Base-by-base conservation (phyloP, 64 coral and sea anemone species). In the Orbicella faveolata region DNA sequence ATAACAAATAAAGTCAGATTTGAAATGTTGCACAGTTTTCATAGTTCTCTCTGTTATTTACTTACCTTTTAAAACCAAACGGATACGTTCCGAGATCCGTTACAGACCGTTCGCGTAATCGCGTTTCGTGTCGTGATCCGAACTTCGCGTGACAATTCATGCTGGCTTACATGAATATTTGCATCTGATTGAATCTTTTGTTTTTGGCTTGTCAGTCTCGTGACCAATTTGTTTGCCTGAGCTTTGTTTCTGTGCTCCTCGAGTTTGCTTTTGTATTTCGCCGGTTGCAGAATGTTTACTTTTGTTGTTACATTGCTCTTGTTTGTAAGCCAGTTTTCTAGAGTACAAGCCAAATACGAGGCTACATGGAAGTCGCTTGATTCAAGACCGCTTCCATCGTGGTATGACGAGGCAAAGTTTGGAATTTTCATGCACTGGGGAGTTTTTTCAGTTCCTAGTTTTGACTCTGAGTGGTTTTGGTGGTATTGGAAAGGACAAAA, bases 371-470 rank as follows among this genome's bases (percentile, higher is more conserved):
- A 86, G 25, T 94, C 93, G 3, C 83, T 94, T 12, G 93, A 94
- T 52, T 83, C 79, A 34, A 39, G 93, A 13, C 93, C 93, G 8
- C 90, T 86, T 89, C 93, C 93, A 11, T 54, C 88, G 1, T 94
- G 92, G 92, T 94, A 94, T 20, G 92, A 93, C 61, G 73, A 93
- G 21, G 86, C 79, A 23, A 93, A 93, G 83, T 93, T 93, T 34
- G 92, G 92, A 10, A 93, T 93, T 17, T 89, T 93, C 16, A 89
- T 93, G 92, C 92, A 93, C 18, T 93, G 92, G 92, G 92, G 92
- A 30, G 92, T 93, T 15, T 93, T 77, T 77, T 89, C 92, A 69
- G 92, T 93, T 33, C 92, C 92, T 0, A 87, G 82, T 63, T 93
- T 89, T 61, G 34, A 36, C 52, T 75, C 79, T 2, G 92, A 83